These are phyloP conservation scores for Ceuthmochares aereus DNA, from an alignment of 2,113 vertebrate genomes.

Conservation along the genomic window DNA sequence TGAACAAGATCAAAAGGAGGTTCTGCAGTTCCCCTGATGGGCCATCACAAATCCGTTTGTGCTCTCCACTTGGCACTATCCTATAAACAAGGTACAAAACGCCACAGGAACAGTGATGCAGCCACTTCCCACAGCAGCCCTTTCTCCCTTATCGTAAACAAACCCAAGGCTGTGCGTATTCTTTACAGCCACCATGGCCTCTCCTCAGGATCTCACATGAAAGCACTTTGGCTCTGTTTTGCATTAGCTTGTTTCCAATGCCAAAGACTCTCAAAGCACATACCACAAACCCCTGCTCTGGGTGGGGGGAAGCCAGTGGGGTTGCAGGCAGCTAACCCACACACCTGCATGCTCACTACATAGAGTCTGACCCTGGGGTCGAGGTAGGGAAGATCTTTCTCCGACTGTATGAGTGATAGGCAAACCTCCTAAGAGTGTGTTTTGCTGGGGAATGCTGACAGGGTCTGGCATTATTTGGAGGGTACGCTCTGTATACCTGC, in stretches of 20 bases:
- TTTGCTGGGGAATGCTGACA: not conserved
- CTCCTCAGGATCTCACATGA: constrained; percentile 62
- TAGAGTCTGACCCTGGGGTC: accelerated
- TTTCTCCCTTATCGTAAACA: constrained; percentile 24
- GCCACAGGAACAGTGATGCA: not conserved
- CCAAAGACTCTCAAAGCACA: not conserved
- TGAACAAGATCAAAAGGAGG: not conserved
- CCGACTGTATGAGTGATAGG: accelerated
- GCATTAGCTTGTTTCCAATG: constrained; percentile 41
- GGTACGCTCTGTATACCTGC: accelerated
- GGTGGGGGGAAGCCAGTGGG: not conserved
- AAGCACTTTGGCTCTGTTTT: constrained; percentile 35
- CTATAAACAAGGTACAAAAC: not conserved
- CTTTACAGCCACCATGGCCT: not conserved
- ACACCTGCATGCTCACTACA: not conserved
- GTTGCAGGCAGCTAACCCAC: not conserved
- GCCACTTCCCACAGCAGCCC: constrained; percentile 35
- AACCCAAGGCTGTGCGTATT: not conserved
- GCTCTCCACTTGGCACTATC: not conserved
- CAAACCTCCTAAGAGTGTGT: not conserved
- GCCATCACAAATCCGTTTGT: not conserved
- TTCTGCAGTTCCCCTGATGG: not conserved
- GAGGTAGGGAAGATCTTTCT: not conserved
- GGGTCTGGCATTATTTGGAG: accelerated
- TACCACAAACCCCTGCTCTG: not conserved